Evolutionary conservation across 2,113 vertebrate genomes (phyloP).

Genomic region (Colinus virginianus): DNA sequence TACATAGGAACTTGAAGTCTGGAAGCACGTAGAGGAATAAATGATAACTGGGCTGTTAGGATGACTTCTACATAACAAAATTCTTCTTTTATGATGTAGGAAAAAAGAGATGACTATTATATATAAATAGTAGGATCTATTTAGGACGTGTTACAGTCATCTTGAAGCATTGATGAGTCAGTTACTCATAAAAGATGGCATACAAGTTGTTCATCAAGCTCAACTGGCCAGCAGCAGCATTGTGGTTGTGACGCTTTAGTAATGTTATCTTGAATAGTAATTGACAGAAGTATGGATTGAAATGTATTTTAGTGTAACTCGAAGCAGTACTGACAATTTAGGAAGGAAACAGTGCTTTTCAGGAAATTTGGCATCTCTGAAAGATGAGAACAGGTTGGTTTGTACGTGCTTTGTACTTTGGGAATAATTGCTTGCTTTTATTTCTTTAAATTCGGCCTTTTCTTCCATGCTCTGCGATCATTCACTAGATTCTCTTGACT

Average conservation of each 20-base stretch:
- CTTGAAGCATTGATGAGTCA: background rate
- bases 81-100: background rate
- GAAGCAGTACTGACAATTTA: background rate
- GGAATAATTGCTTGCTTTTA: background rate
- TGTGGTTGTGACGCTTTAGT: background rate
- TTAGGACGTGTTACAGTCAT: background rate
- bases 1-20: background rate
- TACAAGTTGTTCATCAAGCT: background rate
- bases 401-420: background rate
- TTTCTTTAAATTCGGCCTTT: slow-evolving; percentile 1
- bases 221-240: background rate
- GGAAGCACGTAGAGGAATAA: background rate
- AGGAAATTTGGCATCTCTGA: background rate
- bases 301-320: background rate
- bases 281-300: background rate
- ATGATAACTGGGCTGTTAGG: background rate
- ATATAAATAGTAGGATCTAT: background rate
- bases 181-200: background rate
- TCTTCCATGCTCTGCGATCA: background rate
- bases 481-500: background rate
- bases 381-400: background rate
- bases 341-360: background rate
- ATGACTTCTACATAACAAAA: background rate
- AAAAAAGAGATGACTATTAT: background rate
- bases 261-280: background rate